phyloP scores from a whole-genome alignment of 2,113 vertebrate genomes.

The Spizaetus ornatus region DNA sequence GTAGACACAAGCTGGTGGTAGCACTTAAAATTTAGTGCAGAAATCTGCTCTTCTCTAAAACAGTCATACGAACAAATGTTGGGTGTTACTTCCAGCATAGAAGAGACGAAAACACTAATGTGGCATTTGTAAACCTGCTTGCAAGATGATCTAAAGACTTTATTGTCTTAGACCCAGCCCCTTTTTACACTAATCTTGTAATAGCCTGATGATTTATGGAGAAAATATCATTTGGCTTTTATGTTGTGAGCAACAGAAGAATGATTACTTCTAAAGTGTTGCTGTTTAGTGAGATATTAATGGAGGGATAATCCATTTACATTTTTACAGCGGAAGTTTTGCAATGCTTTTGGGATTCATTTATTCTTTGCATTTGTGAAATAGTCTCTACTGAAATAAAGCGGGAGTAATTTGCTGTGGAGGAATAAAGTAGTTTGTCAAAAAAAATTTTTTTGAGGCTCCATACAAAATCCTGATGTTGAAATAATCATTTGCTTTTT shows the following conservation, averaged over 20 bases:
- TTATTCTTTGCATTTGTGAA: constrained; percentile 56
- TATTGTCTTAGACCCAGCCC: constrained; percentile 12
- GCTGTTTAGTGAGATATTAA: constrained; percentile 62
- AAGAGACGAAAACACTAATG: not conserved
- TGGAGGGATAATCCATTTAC: constrained; percentile 61
- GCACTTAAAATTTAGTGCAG: not conserved
- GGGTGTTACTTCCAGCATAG: not conserved
- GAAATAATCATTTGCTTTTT: not conserved
- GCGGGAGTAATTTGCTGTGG: constrained; percentile 20
- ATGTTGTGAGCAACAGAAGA: constrained; percentile 23
- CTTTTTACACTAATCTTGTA: constrained; percentile 22
- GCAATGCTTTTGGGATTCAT: constrained; percentile 52
- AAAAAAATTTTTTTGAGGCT: not conserved
- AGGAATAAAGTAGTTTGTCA: not conserved
- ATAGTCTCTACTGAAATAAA: constrained; percentile 29
- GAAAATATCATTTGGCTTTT: constrained; percentile 41
- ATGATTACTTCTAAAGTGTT: constrained; percentile 47
- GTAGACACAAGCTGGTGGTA: not conserved
- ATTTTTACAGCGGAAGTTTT: constrained; percentile 54
- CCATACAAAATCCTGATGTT: not conserved
- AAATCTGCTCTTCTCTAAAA: not conserved
- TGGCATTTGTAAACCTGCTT: constrained; percentile 14
- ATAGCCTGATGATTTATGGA: constrained; percentile 29
- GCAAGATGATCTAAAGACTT: constrained; percentile 39
- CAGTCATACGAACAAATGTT: not conserved